Base-by-base conservation (phyloP, 2,113 vertebrate genomes). In the Mixornis gularis region DNA sequence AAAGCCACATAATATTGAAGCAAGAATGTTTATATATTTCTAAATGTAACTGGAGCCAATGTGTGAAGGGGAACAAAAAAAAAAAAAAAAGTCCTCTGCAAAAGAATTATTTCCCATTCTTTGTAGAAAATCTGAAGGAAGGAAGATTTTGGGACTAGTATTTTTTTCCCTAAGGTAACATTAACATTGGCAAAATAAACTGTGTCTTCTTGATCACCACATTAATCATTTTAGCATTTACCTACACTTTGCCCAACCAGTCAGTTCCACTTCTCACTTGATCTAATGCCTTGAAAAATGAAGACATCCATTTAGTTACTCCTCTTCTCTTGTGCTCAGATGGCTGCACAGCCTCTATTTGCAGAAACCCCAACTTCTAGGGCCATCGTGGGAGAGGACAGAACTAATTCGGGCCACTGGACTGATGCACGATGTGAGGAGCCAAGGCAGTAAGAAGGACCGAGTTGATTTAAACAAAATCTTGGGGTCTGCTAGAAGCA, bases 361-460 rank as follows among this genome's bases (percentile, higher is more conserved):
- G 20, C 27, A 70, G 68, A 85, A 93, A 53, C 4, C 8, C 18
- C 20, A 26, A 8, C 27, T 73, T 62, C 49, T 9, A 65, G 17
- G 25, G 66, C 22, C 34, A 15, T 26, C 22, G 18, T 1, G 4
- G 0, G 0, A 70, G 11, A 2, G 4, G 19, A 49, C 7, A n/a
- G 36, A 79, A 82, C 30, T 15, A 36, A 73, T 41, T 24, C 2
- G 17, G 63, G 27, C 27, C 3, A 1, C 53, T 40, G 25, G 36
- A 58, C 21, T 34, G 15, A 78, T 0, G 2, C 9, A 10, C 17
- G 18, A 3, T 0, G 13, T 3, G 9, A 52, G 36, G 24, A 63
- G 15, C 36, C 25, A 52, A 68, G 24, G 60, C 51, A 34, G 53
- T 2, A 18, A 90, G 53, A 3, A 86, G 55, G 71, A 93, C 3